Evolutionary conservation across 2,888 invertebrate species (phyloP), one percentile per base, ranked within the genome.

Genomic region (Gymnoscelis rufifasciata): DNA sequence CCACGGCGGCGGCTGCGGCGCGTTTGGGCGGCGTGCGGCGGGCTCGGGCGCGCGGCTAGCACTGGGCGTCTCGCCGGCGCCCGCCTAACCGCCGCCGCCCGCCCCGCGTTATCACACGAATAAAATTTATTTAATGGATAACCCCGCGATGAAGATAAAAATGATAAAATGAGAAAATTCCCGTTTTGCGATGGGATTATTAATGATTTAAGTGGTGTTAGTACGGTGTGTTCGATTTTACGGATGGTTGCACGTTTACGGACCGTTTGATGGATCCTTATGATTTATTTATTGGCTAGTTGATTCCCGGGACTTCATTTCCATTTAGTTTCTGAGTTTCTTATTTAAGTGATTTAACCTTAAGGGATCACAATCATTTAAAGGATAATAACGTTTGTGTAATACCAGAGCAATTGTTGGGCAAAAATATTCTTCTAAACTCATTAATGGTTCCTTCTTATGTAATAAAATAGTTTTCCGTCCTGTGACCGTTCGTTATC

Each of bases 111-210:
- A 83, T 84, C 84, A 83, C 80, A 66, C 74, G 74, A 83, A 83
- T 83, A 77, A 84, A 83, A 84, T 84, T 79, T 79, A 83, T 86
- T 81, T 84, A 80, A 83, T 80, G 83, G 81, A 80, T 84, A 82
- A 84, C 80, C 78, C 70, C 69, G 63, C 71, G 74, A 78, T 81
- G 74, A 54, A n/a, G 70, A 68, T 71, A 68, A 66, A 75, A 79
- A 82, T 81, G 77, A 82, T 19, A 19, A 83, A 77, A 75, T 76
- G n/a, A n/a, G n/a, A n/a, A n/a, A n/a, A n/a, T 71, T 62, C 69
- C 58, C 67, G 67, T 64, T 80, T 80, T 67, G 76, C 68, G 73
- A 67, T 61, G 55, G 56, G 62, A 68, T 74, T 77, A 74, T 74
- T 75, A 75, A 76, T 74, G 70, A 65, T 62, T 68, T 66, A 63